Base-by-base conservation (phyloP, 2,113 vertebrate species). In the Noturus placidus region DNA sequence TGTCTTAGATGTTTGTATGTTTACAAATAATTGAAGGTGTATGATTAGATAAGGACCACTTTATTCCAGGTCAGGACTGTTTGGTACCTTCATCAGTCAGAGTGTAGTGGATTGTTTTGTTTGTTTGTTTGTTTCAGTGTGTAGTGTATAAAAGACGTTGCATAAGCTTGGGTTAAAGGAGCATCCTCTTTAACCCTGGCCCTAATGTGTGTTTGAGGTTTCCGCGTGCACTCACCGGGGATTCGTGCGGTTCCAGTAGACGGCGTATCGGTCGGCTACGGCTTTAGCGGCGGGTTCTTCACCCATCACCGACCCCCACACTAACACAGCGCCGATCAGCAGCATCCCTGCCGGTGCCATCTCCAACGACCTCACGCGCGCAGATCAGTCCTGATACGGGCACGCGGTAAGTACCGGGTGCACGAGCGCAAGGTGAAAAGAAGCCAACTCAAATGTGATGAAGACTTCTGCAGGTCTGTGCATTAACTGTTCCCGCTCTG, bases 231-330 rank as follows among this genome's bases (percentile, higher is more conserved):
- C 95, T 94, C 91, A 96, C 98, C 95, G 98, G 92, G 97, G 97
- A 94, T 99, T 99, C 93, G 96, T 97, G 92, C 97, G 97, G 96
- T 99, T 99, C 98, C 98, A 99, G 95, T 95, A 97, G 94, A 99
- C 98, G 42, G 97, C 97, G 93, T 97, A 98, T 90, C 98, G 97
- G 92, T 99, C 98, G 79, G 98, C 97, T 91, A 97, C 97, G 93
- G 96, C 95, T 95, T 99, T 98, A 94, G 97, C 96, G 88, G 96
- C 96, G 87, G 97, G 96, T 90, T 99, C 98, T 95, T 98, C 97
- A 90, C 95, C 95, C 94, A 94, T 90, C 91, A 96, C 97, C 84
- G 97, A 96, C 96, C 95, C 94, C 96, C 96, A 97, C 88, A 97
- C 91, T 94, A 96, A 86, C 93, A 96, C 93, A 92, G 95, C 91